Conservation (phyloP, 2,113 vertebrate genomes). For the Stomatorhinus ivindoensis region DNA sequence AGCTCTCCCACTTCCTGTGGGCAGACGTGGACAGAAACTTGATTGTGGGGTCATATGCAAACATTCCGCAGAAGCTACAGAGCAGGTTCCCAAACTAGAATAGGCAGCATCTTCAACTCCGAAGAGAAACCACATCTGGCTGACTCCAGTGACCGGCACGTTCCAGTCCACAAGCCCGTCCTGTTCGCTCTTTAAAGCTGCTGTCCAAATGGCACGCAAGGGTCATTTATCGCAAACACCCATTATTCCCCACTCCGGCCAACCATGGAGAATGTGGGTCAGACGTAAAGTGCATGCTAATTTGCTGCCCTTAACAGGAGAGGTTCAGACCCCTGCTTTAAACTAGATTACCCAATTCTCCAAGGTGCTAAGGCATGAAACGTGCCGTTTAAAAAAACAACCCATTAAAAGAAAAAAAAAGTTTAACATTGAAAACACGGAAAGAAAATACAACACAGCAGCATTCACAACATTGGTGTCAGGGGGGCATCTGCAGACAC, state of each 20-base stretch:
- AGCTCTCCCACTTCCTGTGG: conserved; percentile 9
- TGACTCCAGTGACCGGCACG: background rate
- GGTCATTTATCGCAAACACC: background rate
- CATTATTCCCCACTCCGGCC: background rate
- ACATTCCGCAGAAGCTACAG: background rate
- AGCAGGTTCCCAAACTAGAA: background rate
- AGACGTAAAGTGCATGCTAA: background rate
- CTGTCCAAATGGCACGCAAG: background rate
- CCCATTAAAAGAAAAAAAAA: background rate
- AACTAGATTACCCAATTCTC: background rate
- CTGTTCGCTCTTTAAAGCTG: background rate
- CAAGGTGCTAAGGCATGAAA: background rate
- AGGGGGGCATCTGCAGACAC: background rate
- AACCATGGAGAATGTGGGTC: background rate
- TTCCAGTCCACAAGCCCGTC: background rate
- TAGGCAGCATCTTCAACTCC: background rate
- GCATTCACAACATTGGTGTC: background rate
- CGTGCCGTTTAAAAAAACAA: background rate
- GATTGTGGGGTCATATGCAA: background rate
- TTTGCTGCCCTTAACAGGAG: background rate
- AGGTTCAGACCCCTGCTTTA: background rate
- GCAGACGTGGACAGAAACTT: background rate
- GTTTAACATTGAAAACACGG: too few relatives aligned
- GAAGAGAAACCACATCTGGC: background rate
- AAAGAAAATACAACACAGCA: background rate